Evolutionary conservation across 2,113 vertebrate species (phyloP).

Genomic region (Zosterops lateralis): DNA sequence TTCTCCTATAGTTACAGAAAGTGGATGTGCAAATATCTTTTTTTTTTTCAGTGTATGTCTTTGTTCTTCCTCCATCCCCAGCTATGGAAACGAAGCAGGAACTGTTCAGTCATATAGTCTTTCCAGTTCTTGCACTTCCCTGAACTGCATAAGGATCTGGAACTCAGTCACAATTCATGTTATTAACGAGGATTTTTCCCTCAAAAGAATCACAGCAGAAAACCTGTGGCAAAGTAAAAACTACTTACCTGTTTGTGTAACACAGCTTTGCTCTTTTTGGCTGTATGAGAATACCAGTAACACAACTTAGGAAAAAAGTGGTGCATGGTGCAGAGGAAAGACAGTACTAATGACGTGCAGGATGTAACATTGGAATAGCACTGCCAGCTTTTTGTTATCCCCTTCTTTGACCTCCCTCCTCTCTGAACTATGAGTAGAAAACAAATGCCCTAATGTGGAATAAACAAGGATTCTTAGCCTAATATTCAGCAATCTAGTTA

Average conservation of each 20-base stretch:
- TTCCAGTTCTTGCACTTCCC: background rate
- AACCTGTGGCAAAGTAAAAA: background rate
- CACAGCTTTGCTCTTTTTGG: background rate
- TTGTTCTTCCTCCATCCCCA: background rate
- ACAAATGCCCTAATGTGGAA: slow-evolving; percentile 17
- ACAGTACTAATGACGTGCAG: background rate
- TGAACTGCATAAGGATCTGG: background rate
- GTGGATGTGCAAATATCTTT: slow-evolving; percentile 16
- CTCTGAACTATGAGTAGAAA: background rate
- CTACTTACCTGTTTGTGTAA: background rate
- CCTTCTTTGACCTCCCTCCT: background rate
- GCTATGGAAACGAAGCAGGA: background rate
- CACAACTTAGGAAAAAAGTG: background rate
- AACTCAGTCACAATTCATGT: background rate
- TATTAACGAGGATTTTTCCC: background rate
- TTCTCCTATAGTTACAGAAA: slow-evolving; percentile 50
- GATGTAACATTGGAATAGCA: background rate
- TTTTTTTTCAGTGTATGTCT: background rate
- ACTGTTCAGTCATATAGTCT: background rate
- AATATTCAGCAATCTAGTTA: slow-evolving; percentile 30
- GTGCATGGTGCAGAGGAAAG: background rate
- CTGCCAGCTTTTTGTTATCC: background rate
- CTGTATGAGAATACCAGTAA: background rate
- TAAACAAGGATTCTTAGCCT: slow-evolving; percentile 13
- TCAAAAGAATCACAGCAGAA: background rate